phyloP scores from a whole-genome alignment of 53 echinoderm and acorn worm species.

The Crossaster papposus region DNA sequence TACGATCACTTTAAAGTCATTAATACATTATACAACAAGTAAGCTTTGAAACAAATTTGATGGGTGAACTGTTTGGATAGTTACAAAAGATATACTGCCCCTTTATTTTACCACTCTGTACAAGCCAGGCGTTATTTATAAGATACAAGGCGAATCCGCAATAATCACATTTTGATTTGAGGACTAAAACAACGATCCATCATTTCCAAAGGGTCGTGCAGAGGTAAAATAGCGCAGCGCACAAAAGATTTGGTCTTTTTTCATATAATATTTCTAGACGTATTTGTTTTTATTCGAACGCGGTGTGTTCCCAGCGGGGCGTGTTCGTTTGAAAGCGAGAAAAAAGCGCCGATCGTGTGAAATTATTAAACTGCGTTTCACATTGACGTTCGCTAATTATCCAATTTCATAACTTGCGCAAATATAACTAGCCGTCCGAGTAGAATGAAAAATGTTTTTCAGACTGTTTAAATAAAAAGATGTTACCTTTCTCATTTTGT shows the following conservation, averaged over 20 bases:
- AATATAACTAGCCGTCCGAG: not conserved
- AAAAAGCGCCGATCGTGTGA: not conserved
- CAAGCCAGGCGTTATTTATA: too few relatives aligned
- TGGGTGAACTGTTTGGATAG: too few relatives aligned
- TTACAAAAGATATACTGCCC: too few relatives aligned
- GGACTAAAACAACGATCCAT: not conserved
- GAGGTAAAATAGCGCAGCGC: not conserved
- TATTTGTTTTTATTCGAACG: not conserved
- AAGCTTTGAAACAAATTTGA: too few relatives aligned
- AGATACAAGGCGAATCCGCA: too few relatives aligned
- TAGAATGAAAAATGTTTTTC: not conserved
- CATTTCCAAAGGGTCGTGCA: not conserved
- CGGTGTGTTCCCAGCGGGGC: not conserved
- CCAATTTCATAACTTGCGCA: constrained; percentile 2
- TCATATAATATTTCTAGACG: too few relatives aligned
- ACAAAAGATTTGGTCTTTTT: not conserved
- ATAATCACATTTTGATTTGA: not conserved
- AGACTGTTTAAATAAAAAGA: not conserved
- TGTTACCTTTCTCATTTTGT: too few relatives aligned
- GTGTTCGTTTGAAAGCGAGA: not conserved
- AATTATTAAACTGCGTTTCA: not conserved
- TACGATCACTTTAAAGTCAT: too few relatives aligned
- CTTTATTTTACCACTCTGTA: too few relatives aligned
- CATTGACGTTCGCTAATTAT: not conserved
- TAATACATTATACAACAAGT: too few relatives aligned